Evolutionary conservation across 2,113 vertebrate species (phyloP).

Genomic region (Odocoileus hemionus): DNA sequence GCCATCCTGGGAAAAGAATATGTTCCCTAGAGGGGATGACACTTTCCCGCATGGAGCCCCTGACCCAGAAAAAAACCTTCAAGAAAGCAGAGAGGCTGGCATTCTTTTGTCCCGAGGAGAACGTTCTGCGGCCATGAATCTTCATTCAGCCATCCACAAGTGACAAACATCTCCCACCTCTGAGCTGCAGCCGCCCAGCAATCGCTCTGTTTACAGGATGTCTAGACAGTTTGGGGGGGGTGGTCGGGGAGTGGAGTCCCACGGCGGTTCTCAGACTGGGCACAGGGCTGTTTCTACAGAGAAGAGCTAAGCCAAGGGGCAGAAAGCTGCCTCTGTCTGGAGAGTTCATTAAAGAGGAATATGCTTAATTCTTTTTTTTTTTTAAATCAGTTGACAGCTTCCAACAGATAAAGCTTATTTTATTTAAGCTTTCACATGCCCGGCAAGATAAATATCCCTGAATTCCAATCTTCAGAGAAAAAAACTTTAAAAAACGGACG

Average conservation of each 20-base stretch:
- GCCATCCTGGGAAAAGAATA: slow-evolving; percentile 38
- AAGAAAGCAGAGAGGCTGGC: slow-evolving; percentile 58
- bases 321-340: slow-evolving; percentile 72
- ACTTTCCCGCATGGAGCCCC: slow-evolving; percentile 56
- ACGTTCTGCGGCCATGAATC: slow-evolving; percentile 65
- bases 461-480: neutral
- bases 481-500: slow-evolving; percentile 12
- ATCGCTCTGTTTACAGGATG: slow-evolving; percentile 83
- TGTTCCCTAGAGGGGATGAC: slow-evolving; percentile 43
- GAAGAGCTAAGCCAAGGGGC: slow-evolving; percentile 57
- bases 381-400: slow-evolving; percentile 72
- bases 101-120: slow-evolving; percentile 70
- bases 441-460: slow-evolving; percentile 66
- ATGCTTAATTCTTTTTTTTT: slow-evolving; percentile 66
- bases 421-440: slow-evolving; percentile 75
- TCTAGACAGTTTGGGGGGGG: slow-evolving; percentile 82
- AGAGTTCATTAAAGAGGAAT: slow-evolving; percentile 68
- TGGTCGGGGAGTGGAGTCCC: slow-evolving; percentile 76
- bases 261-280: slow-evolving; percentile 68
- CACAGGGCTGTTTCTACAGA: slow-evolving; percentile 71
- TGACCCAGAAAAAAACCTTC: slow-evolving; percentile 68
- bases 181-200: slow-evolving; percentile 73
- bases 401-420: slow-evolving; percentile 81
- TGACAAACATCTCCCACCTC: slow-evolving; percentile 74
- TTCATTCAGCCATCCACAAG: slow-evolving; percentile 74